Percentiles rank a stretch among this genome's conserved stretches.
These are phyloP conservation scores for Drymodes brunneopygia DNA, from an alignment of 2,113 vertebrate species.

Conservation along the genomic window DNA sequence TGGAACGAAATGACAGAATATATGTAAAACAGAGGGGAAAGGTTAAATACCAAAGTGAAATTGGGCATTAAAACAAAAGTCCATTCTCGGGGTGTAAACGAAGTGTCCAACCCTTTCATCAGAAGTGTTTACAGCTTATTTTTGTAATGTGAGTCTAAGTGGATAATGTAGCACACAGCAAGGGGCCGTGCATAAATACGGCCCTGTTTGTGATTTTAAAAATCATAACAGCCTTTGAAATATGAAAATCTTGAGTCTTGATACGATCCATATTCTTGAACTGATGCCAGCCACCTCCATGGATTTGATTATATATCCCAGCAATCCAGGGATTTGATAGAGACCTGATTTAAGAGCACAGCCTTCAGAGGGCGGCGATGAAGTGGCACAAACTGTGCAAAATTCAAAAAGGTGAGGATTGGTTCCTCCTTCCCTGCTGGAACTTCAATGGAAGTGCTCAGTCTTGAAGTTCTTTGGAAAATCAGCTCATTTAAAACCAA, in stretches of 20 bases:
- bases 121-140: constrained; percentile 64
- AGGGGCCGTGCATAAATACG: background rate
- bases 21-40: constrained; percentile 52
- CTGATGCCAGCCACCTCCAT: background rate
- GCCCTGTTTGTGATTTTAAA: constrained; percentile 58
- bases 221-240: constrained; percentile 60
- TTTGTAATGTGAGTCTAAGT: constrained; percentile 65
- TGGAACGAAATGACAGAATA: constrained; percentile 47
- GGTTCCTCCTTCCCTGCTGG: background rate
- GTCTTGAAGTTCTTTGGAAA: background rate
- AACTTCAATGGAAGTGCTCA: background rate
- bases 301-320: background rate
- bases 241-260: constrained; percentile 30
- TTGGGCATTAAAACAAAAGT: constrained; percentile 57
- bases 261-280: constrained; percentile 9
- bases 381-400: background rate
- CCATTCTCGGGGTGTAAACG: constrained; percentile 34
- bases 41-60: constrained; percentile 54
- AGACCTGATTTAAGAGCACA: background rate
- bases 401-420: background rate
- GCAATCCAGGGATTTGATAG: background rate
- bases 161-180: constrained; percentile 30
- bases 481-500: background rate
- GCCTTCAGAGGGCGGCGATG: rapidly evolving
- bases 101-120: constrained; percentile 59